phyloP scores from a whole-genome alignment of 2,113 vertebrate genomes.

The Solenodon paradoxus region DNA sequence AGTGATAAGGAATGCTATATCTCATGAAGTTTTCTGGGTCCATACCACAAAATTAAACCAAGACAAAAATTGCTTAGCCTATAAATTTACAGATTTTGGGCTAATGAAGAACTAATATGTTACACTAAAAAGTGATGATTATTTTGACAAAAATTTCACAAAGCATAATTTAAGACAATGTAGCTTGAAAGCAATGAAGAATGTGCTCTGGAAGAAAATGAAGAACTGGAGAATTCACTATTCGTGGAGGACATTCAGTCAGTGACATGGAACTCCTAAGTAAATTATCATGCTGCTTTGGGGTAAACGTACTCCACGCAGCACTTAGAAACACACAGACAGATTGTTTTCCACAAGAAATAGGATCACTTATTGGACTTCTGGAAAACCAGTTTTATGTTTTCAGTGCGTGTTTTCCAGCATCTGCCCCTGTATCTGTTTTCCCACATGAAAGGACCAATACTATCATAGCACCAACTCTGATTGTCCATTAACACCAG shows the following conservation, averaged over 20 bases:
- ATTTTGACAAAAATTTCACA: background rate
- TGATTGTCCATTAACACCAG: background rate
- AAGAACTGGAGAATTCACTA: conserved; percentile 76
- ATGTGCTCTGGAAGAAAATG: conserved; percentile 80
- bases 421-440: background rate
- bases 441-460: conserved; percentile 31
- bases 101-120: conserved; percentile 79
- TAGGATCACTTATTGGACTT: background rate
- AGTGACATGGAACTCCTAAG: conserved; percentile 38
- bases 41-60: conserved; percentile 97
- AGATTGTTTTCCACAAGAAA: background rate
- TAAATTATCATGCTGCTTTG: background rate
- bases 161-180: conserved; percentile 69
- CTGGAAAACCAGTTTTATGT: conserved; percentile 14
- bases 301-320: background rate
- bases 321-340: background rate
- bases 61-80: conserved; percentile 95
- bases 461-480: background rate
- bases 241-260: conserved; percentile 44
- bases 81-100: conserved; percentile 79
- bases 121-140: conserved; percentile 45
- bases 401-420: background rate
- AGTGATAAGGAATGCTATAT: conserved; percentile 92
- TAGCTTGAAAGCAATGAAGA: conserved; percentile 76
- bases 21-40: conserved; percentile 95